Evolutionary conservation across 2,113 vertebrate genomes (phyloP), one percentile per base, ranked within the genome.

Genomic region (Sebastes schlegelii): DNA sequence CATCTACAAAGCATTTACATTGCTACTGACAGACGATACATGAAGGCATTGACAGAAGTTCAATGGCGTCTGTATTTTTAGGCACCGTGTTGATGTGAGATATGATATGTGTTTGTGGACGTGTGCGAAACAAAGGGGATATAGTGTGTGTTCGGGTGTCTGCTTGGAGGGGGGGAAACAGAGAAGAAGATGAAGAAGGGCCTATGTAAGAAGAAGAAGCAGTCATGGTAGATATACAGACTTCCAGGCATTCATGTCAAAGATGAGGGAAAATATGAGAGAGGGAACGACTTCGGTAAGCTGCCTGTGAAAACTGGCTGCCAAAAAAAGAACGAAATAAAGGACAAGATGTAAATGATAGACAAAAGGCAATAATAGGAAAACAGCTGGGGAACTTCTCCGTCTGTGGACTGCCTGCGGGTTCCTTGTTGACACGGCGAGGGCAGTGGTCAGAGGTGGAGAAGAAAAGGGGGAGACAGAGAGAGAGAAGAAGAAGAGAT

Each of bases 41-140:
- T 86, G 83, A 95, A 95, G 93, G 94, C 93, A 94, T 95, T 93
- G 90, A 94, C 86, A 93, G 82, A 89, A 94, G 95, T 97, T 97
- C 96, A 97, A 96, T 96, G 93, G 93, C 91, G 92, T 95, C 97
- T 99, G 97, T 97, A 97, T 98, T 98, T 98, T 98, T 97, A 99
- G 98, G 97, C 98, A 99, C 98, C 98, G 97, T 98, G 96, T 97
- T 96, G 96, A 92, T 73, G 85, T 90, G 86, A 86, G 58, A 86
- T 85, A 91, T 86, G 89, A 88, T 89, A 88, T 92, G 90, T 83
- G 86, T 87, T 94, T 96, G 88, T 79, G 86, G 67, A 55, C 8
- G 95, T 96, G 96, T 95, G 96, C 96, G 96, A 96, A 34, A 96
- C 96, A 94, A 96, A 88, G 72, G 57, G 66, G 76, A 61, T 74